Evolutionary conservation across 2,113 vertebrate species (phyloP), one percentile per base, ranked within the genome.

Genomic region (Chiloscyllium plagiosum): DNA sequence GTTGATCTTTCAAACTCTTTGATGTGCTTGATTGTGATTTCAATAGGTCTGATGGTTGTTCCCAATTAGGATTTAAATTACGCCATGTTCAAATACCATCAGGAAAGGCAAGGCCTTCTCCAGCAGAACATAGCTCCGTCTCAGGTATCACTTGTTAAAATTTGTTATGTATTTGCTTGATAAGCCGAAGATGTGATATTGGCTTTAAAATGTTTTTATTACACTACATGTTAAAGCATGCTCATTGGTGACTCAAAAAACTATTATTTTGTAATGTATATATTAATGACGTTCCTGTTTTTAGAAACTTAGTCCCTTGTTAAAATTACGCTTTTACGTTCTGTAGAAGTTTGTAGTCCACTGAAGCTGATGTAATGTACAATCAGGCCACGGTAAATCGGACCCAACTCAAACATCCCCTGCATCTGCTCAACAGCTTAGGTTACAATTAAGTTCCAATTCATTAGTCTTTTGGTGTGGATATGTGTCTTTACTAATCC

Each of bases 41-140:
- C 96, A 96, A 68, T 97, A 99, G 98, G 96, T 97, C 98, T n/a
- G 97, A 98, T 96, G 97, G 97, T 96, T 97, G 98, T 47, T 96
- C 98, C 70, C 96, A 97, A n/a, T 97, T 97, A 95, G 98, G 97
- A 96, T 97, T 96, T 96, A 98, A 98, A 96, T 96, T 97, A 86
- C 97, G 96, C 15, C 96, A 98, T 96, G 96, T 96, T 90, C 97
- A 97, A 96, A 96, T 96, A 65, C 96, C 97, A 96, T 98, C 98
- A 95, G 97, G 96, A 42, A 98, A 97, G 96, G 97, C 96, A 90
- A 97, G 97, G 96, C 96, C 97, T 37, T 61, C 96, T 4, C 96
- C 97, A 95, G 96, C 97, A 96, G 98, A 98, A 85, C 97, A 96
- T 29, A 97, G 68, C 94, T 90, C 96, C 96, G 97, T 96, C 96